These are phyloP conservation scores for Oryzias melastigma DNA, from an alignment of 2,113 vertebrate species.

Conservation along the genomic window DNA sequence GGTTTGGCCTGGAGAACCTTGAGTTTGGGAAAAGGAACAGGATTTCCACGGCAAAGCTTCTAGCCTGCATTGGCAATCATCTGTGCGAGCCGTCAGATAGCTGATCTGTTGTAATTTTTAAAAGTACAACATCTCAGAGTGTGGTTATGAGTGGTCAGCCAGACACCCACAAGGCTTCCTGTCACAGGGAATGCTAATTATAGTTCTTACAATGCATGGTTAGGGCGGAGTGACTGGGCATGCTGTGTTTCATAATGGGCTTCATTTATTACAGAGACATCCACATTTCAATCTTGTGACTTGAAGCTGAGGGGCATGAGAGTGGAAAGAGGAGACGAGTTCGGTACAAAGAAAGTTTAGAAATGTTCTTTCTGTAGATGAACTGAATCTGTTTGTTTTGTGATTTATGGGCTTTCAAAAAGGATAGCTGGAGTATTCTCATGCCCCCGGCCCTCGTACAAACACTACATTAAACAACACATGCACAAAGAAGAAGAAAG, in stretches of 20 bases:
- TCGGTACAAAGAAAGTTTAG: constrained; percentile 9
- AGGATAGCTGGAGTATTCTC: constrained; percentile 26
- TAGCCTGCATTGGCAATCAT: background rate
- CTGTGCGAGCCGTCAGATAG: constrained; percentile 71
- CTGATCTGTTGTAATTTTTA: constrained; percentile 68
- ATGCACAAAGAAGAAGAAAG: constrained; percentile 28
- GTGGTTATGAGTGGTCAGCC: constrained; percentile 75
- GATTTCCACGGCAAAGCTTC: too few relatives aligned
- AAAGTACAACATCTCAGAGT: constrained; percentile 66
- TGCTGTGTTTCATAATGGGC: constrained; percentile 27
- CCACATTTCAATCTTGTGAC: constrained; percentile 59
- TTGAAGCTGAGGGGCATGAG: constrained; percentile 35
- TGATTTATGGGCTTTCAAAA: constrained; percentile 28
- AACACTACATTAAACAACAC: constrained; percentile 43
- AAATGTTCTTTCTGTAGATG: constrained; percentile 9
- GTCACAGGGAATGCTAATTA: constrained; percentile 62
- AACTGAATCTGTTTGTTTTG: constrained; percentile 20
- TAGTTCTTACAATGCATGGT: constrained; percentile 29
- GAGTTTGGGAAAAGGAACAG: background rate
- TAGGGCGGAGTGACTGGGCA: constrained; percentile 9
- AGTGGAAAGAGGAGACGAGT: background rate
- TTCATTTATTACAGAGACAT: constrained; percentile 56
- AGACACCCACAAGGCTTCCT: constrained; percentile 56
- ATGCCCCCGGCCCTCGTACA: constrained; percentile 43
- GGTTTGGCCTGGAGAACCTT: constrained; percentile 31